Evolutionary conservation across 2,113 vertebrate genomes (phyloP).

Genomic region (Lucifuga dentata): DNA sequence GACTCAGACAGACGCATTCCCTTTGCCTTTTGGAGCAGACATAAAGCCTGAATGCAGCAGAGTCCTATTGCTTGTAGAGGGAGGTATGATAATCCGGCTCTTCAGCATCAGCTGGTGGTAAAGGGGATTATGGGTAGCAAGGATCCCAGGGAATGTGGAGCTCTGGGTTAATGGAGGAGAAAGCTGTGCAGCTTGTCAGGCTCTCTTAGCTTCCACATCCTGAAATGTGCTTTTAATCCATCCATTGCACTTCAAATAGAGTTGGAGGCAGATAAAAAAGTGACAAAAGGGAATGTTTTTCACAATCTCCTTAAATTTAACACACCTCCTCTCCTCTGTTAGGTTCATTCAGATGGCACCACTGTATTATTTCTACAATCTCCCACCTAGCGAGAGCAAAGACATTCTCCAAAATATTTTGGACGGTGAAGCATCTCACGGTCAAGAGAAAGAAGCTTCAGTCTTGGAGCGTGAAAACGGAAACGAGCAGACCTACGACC

Average conservation of each 20-base stretch:
- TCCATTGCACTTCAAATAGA: constrained; percentile 25
- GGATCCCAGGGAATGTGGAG: constrained; percentile 55
- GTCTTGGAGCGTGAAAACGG: constrained; percentile 29
- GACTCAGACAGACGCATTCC: constrained; percentile 53
- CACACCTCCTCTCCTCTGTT: constrained; percentile 13
- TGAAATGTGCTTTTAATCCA: constrained; percentile 5
- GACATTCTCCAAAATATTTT: constrained; percentile 88
- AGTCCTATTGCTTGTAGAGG: constrained; percentile 37
- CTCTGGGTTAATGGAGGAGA: constrained; percentile 42
- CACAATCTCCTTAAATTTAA: too few relatives aligned
- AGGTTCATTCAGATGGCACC: constrained; percentile 89
- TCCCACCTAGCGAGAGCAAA: constrained; percentile 92
- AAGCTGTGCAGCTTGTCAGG: constrained; percentile 40
- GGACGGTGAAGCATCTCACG: constrained; percentile 52
- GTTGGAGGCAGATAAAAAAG: not conserved
- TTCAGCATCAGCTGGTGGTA: constrained; percentile 53
- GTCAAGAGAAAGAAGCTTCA: constrained; percentile 53
- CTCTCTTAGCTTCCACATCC: constrained; percentile 21
- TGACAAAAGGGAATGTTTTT: not conserved
- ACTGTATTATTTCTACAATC: constrained; percentile 93
- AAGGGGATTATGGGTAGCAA: constrained; percentile 64
- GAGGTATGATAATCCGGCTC: constrained; percentile 62
- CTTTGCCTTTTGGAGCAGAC: constrained; percentile 20
- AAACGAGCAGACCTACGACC: constrained; percentile 76
- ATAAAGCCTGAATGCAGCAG: constrained; percentile 33